phyloP scores from a whole-genome alignment of 2,888 invertebrate species.

The Drosophila meridionalis region DNA sequence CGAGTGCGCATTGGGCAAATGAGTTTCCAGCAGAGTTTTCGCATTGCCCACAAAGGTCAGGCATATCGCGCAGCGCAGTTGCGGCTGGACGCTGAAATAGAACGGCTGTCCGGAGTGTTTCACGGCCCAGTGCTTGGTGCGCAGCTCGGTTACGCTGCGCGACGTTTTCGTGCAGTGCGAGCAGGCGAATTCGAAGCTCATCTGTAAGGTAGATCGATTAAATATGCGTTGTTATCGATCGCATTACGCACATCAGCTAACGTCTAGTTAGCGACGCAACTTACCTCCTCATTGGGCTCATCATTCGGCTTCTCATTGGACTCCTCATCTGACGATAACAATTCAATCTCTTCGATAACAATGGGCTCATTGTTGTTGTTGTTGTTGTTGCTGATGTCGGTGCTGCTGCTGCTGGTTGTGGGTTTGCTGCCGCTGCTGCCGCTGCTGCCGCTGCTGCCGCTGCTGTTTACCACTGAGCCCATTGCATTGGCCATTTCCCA shows the following conservation, averaged over 20 bases:
- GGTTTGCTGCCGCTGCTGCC: neutral
- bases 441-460: neutral
- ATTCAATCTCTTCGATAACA: conserved; percentile 25
- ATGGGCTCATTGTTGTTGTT: neutral
- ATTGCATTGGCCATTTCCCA: conserved; percentile 85
- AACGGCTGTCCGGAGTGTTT: conserved; percentile 70
- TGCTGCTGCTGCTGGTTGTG: neutral
- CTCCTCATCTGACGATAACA: conserved; percentile 58
- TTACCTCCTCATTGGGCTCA: conserved; percentile 18
- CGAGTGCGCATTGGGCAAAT: conserved; percentile 60
- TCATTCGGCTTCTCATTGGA: conserved; percentile 22
- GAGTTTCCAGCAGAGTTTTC: conserved; percentile 55
- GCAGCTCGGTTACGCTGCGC: conserved; percentile 54
- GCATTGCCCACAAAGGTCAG: conserved; percentile 59
- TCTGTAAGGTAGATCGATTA: too few relatives aligned
- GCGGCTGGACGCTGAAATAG: conserved; percentile 70
- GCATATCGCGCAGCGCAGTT: conserved; percentile 76
- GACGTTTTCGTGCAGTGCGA: conserved; percentile 67
- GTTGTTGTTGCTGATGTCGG: neutral
- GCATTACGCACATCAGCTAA: neutral
- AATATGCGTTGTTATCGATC: neutral
- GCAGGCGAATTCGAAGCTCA: conserved; percentile 56
- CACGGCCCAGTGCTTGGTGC: conserved; percentile 63
- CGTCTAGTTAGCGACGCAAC: neutral
- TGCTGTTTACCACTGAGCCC: neutral